A percentile compares a stretch with the other conserved stretches of the same genome.
phyloP scores from a whole-genome alignment of 1,140 invertebrate species.

The Heliconius hewitsoni region DNA sequence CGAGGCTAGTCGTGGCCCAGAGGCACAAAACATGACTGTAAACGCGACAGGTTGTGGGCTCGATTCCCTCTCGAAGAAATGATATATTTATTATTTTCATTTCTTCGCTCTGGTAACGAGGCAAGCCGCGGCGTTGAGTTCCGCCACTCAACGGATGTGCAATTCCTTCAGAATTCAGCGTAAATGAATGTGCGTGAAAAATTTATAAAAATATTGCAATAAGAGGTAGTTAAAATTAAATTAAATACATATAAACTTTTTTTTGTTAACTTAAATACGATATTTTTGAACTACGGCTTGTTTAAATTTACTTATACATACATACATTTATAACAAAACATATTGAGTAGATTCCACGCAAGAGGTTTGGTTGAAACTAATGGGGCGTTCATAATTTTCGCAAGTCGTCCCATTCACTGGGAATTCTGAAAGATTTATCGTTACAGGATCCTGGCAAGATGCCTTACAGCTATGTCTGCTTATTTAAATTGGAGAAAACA shows the following conservation, averaged over 20 bases:
- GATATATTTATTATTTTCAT: too few species aligned
- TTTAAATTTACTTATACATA: not conserved
- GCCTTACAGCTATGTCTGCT: slow-evolving; percentile 70
- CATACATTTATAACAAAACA: not conserved
- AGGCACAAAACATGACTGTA: too few species aligned
- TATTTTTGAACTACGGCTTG: not conserved
- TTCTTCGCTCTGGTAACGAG: too few species aligned
- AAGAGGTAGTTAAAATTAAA: not conserved
- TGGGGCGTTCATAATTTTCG: slow-evolving; percentile 73
- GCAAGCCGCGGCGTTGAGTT: too few species aligned
- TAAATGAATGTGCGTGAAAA: too few species aligned
- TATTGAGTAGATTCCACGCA: slow-evolving; percentile 18
- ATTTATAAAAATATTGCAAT: too few species aligned
- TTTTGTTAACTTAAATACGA: not conserved
- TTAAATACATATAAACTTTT: not conserved
- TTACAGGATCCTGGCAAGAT: slow-evolving; percentile 74
- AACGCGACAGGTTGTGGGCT: too few species aligned
- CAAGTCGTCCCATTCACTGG: slow-evolving; percentile 70
- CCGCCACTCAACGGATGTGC: too few species aligned
- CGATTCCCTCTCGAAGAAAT: too few species aligned
- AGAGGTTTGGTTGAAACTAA: slow-evolving; percentile 69
- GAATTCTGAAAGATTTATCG: slow-evolving; percentile 71
- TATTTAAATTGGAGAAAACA: slow-evolving; percentile 47
- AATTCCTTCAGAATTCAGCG: too few species aligned
- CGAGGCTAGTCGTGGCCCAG: too few species aligned